Conservation (phyloP, 2,113 vertebrate species). For the Tauraco erythrolophus region DNA sequence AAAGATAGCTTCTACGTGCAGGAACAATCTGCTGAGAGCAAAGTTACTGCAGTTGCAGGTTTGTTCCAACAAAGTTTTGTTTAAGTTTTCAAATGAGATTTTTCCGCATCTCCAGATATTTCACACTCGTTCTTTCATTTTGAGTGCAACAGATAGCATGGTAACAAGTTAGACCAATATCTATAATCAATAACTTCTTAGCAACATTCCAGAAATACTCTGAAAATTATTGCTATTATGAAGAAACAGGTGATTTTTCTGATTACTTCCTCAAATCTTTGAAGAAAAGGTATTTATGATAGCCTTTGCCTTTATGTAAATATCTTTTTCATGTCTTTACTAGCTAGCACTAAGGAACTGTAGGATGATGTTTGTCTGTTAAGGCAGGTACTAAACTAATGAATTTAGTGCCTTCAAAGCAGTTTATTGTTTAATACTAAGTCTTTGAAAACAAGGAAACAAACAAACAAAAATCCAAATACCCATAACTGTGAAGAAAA, state of each 20-base stretch:
- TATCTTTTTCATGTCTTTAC: background rate
- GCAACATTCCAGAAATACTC: background rate
- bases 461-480: background rate
- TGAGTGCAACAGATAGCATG: background rate
- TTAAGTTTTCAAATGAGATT: background rate
- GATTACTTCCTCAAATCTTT: background rate
- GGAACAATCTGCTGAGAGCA: background rate
- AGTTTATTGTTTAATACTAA: background rate
- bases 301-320: background rate
- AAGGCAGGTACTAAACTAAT: background rate
- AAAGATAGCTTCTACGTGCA: background rate
- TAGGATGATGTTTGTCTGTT: background rate
- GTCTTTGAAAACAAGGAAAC: background rate
- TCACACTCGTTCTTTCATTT: background rate
- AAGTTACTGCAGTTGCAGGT: background rate
- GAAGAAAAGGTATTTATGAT: background rate
- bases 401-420: background rate
- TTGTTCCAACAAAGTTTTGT: background rate
- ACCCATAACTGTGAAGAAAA: background rate
- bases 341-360: background rate
- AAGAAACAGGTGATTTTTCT: background rate
- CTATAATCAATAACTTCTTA: background rate
- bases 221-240: background rate
- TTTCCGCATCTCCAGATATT: background rate
- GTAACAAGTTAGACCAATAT: background rate